These are phyloP conservation scores for Tridacna gigas DNA, from an alignment of 2,888 invertebrate genomes.

Conservation along the genomic window DNA sequence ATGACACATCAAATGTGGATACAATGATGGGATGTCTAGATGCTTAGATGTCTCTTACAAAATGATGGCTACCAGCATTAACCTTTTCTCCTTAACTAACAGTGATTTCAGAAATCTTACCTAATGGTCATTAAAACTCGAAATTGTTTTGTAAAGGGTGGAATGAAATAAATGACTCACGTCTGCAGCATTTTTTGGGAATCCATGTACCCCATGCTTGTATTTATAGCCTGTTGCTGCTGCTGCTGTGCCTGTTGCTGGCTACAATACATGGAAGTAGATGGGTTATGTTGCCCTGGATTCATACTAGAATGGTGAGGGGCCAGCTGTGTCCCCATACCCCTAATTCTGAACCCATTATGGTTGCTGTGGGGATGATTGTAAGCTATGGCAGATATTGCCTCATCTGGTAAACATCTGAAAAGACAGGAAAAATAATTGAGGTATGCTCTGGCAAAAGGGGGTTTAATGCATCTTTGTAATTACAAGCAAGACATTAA, in stretches of 20 bases:
- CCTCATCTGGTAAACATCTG: conserved; percentile 76
- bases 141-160: neutral
- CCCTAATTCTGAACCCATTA: conserved; percentile 63
- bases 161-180: conserved; percentile 34
- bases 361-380: conserved; percentile 47
- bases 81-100: no score
- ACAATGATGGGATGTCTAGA: no score
- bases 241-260: conserved; percentile 56
- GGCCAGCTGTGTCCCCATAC: conserved; percentile 35
- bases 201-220: conserved; percentile 55
- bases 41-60: no score
- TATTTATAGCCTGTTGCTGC: conserved; percentile 57
- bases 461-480: no score
- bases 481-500: no score
- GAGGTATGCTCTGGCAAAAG: no score
- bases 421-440: conserved; percentile 39
- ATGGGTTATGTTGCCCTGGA: conserved; percentile 29
- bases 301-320: conserved; percentile 29
- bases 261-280: conserved; percentile 49
- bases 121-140: no score
- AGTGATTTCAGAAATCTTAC: no score
- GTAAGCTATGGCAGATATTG: conserved; percentile 71
- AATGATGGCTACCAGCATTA: no score
- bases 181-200: conserved; percentile 63
- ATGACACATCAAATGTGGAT: no score